Conservation (phyloP, 2,797 vertebrate genomes). For the Myiothlypis chrysogaster region DNA sequence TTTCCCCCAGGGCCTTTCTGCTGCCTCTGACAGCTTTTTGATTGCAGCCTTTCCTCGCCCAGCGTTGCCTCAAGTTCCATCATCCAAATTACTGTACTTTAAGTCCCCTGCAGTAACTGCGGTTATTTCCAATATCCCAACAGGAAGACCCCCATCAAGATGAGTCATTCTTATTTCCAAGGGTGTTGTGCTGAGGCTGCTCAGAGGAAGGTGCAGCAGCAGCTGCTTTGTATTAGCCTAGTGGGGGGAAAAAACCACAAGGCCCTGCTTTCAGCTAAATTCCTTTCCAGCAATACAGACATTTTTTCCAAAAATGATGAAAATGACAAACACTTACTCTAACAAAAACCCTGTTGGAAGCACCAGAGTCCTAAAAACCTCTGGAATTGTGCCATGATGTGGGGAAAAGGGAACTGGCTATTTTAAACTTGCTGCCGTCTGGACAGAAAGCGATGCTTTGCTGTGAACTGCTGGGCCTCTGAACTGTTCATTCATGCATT, state of each 20-base stretch:
- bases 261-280: not conserved
- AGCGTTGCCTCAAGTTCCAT: conserved; percentile 45
- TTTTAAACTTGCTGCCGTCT: not conserved
- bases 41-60: conserved; percentile 30
- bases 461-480: not conserved
- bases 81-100: conserved; percentile 48
- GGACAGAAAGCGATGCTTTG: not conserved
- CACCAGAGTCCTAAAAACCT: not conserved
- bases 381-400: not conserved
- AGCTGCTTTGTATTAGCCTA: conserved; percentile 20
- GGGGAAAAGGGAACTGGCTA: not conserved
- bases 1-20: conserved; percentile 43
- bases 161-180: conserved; percentile 62
- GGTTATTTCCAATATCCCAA: conserved; percentile 64
- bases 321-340: not conserved
- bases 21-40: conserved; percentile 51
- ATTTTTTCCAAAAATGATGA: conserved; percentile 7
- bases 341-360: conserved; percentile 10
- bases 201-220: conserved; percentile 38
- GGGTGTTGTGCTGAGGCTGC: conserved; percentile 31
- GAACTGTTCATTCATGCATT: conserved; percentile 26
- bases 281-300: conserved; percentile 18
- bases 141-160: conserved; percentile 64
- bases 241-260: not conserved
- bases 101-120: conserved; percentile 54